Percentiles rank a stretch among this genome's conserved stretches.
Evolutionary conservation across 2,113 vertebrate species (phyloP).

Genomic region (Atractosteus spatula): DNA sequence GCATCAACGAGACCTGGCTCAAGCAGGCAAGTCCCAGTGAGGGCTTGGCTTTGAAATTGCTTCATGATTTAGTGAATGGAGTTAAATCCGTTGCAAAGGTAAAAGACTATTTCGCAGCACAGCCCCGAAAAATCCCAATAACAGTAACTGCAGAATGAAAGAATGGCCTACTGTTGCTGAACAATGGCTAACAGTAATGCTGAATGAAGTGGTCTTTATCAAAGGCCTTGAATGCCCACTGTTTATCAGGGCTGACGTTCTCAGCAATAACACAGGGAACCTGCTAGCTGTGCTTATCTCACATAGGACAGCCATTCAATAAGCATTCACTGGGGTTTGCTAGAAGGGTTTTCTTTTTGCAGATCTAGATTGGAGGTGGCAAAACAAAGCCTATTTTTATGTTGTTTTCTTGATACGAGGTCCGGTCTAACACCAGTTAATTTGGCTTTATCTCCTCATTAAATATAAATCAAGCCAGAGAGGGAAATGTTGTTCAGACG

Average conservation of each 20-base stretch:
- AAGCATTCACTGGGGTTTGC: constrained; percentile 27
- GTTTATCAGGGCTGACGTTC: constrained; percentile 9
- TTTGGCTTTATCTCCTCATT: too few species aligned
- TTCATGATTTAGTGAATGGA: neutral
- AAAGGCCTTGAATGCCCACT: constrained; percentile 33
- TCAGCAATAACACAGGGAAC: constrained; percentile 41
- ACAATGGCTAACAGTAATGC: constrained; percentile 21
- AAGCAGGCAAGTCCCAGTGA: constrained; percentile 26
- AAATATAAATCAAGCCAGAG: too few species aligned
- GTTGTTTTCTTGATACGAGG: too few species aligned
- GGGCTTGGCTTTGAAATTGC: neutral
- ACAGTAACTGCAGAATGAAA: constrained; percentile 1
- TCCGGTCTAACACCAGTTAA: too few species aligned
- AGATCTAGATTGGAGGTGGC: too few species aligned
- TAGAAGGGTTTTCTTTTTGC: too few species aligned
- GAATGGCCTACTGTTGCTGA: constrained; percentile 20
- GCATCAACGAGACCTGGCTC: constrained; percentile 4
- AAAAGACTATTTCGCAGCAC: neutral
- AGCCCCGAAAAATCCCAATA: constrained; percentile 22
- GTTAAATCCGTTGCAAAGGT: neutral
- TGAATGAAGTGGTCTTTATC: constrained; percentile 46
- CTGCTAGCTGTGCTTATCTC: constrained; percentile 36
- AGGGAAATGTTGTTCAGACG: too few species aligned
- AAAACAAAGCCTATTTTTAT: too few species aligned
- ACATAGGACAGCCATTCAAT: constrained; percentile 28